Base-by-base conservation (phyloP, 2,797 vertebrate species). In the Enteromius treurensis region DNA sequence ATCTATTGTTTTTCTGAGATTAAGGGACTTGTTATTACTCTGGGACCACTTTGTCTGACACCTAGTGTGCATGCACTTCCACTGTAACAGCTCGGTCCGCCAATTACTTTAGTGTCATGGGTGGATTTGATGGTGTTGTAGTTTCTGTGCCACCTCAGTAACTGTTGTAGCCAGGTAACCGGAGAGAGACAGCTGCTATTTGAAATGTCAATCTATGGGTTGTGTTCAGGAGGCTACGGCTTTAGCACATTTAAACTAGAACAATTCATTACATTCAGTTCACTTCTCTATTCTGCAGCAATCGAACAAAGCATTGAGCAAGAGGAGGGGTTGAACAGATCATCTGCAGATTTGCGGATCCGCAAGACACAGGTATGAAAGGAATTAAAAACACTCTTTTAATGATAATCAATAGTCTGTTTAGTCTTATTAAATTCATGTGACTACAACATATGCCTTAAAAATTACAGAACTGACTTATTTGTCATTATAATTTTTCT, bases 291-390 rank as follows among this genome's bases (percentile, higher is more conserved):
- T 76, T 53, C 40, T 47, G 3, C 91, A 98, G 97, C 96, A 69
- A 98, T 98, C 85, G 97, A 98, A 93, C 97, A 98, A 89, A 97
- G 96, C 89, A 98, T 98, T 34, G 97, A 98, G 86, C 97, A 97
- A 91, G 97, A 98, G 90, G 97, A 98, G 79, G 97, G 97, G 13
- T 94, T 97, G 88, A 98, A 97, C 92, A 96, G 97, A 91, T 98
- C 97, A 90, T 98, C 97, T 1, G 97, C 97, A 3, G 97, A 98
- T 91, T 93, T 98, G 87, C 93, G 97, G 81, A 98, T 98, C 92
- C 96, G 97, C 26, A 98, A 98, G 92, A 98, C 97, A 47, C 97
- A 98, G 97, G 97, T 98, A 23, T 64, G 21, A 80, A 76, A 68
- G n/a, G 14, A 34, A 53, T 70, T 37, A 69, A 17, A 69, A 55